Conservation (phyloP, 2,888 invertebrate species). For the Drosophila incognita region DNA sequence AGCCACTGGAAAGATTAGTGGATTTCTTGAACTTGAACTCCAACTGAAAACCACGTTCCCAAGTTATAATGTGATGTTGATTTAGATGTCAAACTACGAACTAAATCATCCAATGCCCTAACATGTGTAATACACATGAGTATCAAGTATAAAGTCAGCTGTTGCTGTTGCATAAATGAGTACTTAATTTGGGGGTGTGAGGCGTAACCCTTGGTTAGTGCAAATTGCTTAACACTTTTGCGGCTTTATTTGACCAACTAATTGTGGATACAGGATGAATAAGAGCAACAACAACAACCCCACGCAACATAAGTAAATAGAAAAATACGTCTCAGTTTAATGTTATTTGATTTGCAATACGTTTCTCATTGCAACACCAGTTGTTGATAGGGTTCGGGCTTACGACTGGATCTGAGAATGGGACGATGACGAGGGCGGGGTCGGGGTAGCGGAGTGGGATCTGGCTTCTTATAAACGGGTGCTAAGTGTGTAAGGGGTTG, state of each 20-base stretch:
- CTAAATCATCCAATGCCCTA: neutral
- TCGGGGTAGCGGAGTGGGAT: constrained; percentile 6
- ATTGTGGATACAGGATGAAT: constrained; percentile 62
- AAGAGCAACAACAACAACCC: constrained; percentile 23
- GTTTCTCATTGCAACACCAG: constrained; percentile 75
- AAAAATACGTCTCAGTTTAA: constrained; percentile 69
- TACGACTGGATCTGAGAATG: constrained; percentile 6
- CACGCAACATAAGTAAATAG: constrained; percentile 30
- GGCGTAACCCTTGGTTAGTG: constrained; percentile 60
- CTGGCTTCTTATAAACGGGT: constrained; percentile 51
- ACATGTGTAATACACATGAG: neutral
- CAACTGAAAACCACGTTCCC: neutral
- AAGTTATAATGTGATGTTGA: neutral
- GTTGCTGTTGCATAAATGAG: neutral
- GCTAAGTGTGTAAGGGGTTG: constrained; percentile 66
- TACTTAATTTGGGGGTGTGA: constrained; percentile 4
- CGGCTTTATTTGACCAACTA: constrained; percentile 79
- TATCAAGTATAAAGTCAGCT: neutral
- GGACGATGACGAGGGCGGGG: neutral
- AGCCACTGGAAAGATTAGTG: neutral
- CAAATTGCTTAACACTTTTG: constrained; percentile 79
- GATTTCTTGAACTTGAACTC: neutral
- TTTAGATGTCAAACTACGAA: neutral
- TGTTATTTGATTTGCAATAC: constrained; percentile 81
- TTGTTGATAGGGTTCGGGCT: constrained; percentile 32